These are phyloP conservation scores for Scopus umbretta DNA, from an alignment of 2,113 vertebrate species.

Conservation along the genomic window DNA sequence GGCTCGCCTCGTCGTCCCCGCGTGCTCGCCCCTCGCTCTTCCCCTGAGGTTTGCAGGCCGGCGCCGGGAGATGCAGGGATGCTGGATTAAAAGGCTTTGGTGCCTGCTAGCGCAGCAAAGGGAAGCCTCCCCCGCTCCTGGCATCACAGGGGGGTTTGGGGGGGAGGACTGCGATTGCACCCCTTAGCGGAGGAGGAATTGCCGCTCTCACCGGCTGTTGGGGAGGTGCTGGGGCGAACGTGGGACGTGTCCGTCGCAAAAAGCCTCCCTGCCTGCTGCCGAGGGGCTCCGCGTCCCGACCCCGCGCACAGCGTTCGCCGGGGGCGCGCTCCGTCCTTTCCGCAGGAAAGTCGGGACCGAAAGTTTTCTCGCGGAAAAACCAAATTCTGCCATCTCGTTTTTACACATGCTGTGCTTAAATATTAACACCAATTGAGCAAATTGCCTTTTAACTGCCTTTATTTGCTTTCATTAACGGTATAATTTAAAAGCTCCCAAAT, in stretches of 20 bases:
- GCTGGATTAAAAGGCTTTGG: neutral
- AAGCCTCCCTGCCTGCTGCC: slow-evolving; percentile 6
- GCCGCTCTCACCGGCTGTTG: accelerated
- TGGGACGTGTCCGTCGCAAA: slow-evolving; percentile 23
- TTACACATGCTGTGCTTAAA: slow-evolving; percentile 82
- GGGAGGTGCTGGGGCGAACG: neutral
- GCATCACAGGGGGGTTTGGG: neutral
- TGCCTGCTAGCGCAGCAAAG: neutral
- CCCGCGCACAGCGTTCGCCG: accelerated
- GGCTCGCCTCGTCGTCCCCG: neutral
- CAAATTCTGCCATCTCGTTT: slow-evolving; percentile 65
- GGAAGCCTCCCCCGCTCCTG: neutral
- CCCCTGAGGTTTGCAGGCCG: no score
- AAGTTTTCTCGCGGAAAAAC: slow-evolving; percentile 46
- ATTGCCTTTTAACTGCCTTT: slow-evolving; percentile 86
- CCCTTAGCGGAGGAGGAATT: neutral
- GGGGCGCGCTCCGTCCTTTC: neutral
- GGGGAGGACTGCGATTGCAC: accelerated
- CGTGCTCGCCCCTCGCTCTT: neutral
- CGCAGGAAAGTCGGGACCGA: neutral
- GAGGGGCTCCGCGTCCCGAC: neutral
- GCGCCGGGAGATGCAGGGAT: neutral
- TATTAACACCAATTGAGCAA: slow-evolving; percentile 86
- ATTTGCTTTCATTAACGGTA: slow-evolving; percentile 84
- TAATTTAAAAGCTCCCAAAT: slow-evolving; percentile 83